Conservation (phyloP, 2,888 invertebrate species). For the Neuroscelio doddi region DNA sequence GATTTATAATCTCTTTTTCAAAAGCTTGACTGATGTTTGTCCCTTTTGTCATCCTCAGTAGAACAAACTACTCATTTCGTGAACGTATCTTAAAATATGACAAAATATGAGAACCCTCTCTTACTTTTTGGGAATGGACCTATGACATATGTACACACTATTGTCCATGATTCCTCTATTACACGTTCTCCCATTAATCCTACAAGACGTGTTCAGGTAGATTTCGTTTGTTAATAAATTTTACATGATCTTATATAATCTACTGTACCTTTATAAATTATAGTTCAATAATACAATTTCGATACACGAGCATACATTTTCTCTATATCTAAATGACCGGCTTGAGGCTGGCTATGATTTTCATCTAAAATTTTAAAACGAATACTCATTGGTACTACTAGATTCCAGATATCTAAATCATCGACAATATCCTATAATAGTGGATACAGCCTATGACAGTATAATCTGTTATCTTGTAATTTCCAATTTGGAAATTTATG, state of each 20-base stretch:
- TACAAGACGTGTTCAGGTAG: background rate
- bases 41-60: too few relatives aligned
- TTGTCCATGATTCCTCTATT: background rate
- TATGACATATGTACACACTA: background rate
- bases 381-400: constrained; percentile 3
- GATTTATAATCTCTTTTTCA: too few relatives aligned
- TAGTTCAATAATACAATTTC: constrained; percentile 1
- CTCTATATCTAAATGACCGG: constrained; percentile 3
- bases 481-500: constrained; percentile 10
- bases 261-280: background rate
- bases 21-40: too few relatives aligned
- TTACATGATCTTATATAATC: background rate
- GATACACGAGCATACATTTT: constrained; percentile 1
- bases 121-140: constrained; percentile 2
- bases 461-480: background rate
- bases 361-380: background rate
- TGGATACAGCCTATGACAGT: background rate
- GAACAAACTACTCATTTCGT: too few relatives aligned
- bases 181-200: too few relatives aligned
- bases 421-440: background rate
- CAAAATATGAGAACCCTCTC: background rate
- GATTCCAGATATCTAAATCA: constrained; percentile 12
- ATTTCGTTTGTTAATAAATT: background rate
- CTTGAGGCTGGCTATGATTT: constrained; percentile 1
- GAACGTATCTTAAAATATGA: background rate